Evolutionary conservation across 2,797 vertebrate genomes (phyloP).

Genomic region (Anolis apletophallus): DNA sequence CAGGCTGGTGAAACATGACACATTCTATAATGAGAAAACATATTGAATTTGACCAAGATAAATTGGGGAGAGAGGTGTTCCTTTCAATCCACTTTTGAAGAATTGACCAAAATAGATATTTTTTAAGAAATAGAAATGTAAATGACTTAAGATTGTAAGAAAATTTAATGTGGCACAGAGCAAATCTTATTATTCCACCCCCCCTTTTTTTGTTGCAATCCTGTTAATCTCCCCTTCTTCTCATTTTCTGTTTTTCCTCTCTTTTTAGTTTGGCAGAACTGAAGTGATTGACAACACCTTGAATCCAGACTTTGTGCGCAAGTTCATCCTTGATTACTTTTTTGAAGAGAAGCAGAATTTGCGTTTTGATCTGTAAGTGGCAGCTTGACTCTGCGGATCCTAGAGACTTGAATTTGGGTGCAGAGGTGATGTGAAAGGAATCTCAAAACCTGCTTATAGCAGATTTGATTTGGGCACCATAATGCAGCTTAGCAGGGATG

Average conservation of each 20-base stretch:
- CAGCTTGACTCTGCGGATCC: background rate
- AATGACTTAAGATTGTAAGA: background rate
- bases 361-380: slow-evolving; percentile 95
- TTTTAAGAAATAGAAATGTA: background rate
- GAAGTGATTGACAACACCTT: slow-evolving; percentile 96
- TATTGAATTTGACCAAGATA: background rate
- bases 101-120: background rate
- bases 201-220: background rate
- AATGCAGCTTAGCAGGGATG: background rate
- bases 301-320: slow-evolving; percentile 94
- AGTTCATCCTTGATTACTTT: slow-evolving; percentile 95
- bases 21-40: background rate
- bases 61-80: background rate
- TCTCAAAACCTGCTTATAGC: background rate
- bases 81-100: background rate
- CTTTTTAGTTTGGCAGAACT: slow-evolving; percentile 89
- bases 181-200: background rate
- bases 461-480: background rate
- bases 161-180: background rate
- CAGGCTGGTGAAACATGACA: background rate
- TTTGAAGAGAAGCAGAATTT: slow-evolving; percentile 97
- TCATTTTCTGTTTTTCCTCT: background rate
- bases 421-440: background rate
- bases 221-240: background rate
- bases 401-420: background rate